phyloP scores from a whole-genome alignment of 1,140 invertebrate genomes.

The Drosophila oshimai region DNA sequence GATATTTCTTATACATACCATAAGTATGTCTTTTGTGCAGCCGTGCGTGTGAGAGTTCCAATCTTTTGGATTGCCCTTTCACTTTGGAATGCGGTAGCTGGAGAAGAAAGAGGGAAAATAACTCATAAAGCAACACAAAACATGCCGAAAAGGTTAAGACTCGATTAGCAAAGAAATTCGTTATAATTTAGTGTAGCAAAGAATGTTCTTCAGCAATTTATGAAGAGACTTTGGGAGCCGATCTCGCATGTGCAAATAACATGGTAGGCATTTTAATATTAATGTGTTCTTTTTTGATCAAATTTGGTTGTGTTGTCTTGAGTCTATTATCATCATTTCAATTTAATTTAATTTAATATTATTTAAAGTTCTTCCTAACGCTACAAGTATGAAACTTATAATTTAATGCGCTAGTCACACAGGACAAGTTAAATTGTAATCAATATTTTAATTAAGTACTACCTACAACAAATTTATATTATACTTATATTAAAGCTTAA shows the following conservation, averaged over 20 bases:
- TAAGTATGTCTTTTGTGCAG: background rate
- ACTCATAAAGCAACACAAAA: slow-evolving; percentile 48
- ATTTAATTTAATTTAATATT: no score
- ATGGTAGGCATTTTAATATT: background rate
- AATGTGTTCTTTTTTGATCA: background rate
- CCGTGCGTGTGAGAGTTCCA: background rate
- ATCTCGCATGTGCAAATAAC: background rate
- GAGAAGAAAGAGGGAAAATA: slow-evolving; percentile 31
- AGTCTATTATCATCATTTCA: no score
- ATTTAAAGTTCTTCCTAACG: no score
- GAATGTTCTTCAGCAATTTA: background rate
- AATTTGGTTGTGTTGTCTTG: no score
- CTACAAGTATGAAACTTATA: no score
- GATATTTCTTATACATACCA: slow-evolving; percentile 65
- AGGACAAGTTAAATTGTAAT: no score
- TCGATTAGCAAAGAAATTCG: slow-evolving; percentile 11
- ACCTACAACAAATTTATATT: no score
- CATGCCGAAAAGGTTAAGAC: slow-evolving; percentile 13
- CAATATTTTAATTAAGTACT: no score
- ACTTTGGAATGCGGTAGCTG: slow-evolving; percentile 74
- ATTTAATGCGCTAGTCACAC: no score
- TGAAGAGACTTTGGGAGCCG: background rate
- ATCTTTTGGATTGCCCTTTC: slow-evolving; percentile 58
- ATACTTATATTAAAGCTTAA: no score
- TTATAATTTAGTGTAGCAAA: background rate